Evolutionary conservation across 2,797 vertebrate species (phyloP).

Genomic region (Premnoplex brunnescens): DNA sequence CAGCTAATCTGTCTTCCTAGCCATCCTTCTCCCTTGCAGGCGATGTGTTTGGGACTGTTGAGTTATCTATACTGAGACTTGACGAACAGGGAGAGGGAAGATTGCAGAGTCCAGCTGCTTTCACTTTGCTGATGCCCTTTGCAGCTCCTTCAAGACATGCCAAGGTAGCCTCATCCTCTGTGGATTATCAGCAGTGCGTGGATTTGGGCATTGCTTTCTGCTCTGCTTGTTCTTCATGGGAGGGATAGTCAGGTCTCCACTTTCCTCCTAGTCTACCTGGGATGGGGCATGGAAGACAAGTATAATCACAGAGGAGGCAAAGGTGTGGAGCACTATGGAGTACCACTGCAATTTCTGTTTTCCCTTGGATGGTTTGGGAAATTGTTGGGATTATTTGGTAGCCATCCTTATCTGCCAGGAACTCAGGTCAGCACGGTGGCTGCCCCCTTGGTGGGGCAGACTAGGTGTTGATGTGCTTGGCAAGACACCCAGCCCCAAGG

Average conservation of each 20-base stretch:
- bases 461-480: background rate
- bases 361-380: background rate
- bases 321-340: background rate
- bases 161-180: background rate
- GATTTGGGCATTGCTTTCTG: background rate
- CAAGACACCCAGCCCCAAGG: background rate
- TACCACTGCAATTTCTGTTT: background rate
- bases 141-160: background rate
- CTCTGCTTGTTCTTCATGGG: background rate
- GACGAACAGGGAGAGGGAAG: background rate
- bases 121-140: background rate
- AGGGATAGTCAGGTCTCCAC: background rate
- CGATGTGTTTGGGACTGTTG: background rate
- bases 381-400: background rate
- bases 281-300: background rate
- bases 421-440: background rate
- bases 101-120: background rate
- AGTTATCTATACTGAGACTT: conserved; percentile 31
- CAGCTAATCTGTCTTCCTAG: conserved; percentile 66
- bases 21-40: background rate
- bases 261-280: background rate
- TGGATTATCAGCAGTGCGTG: background rate
- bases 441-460: background rate
- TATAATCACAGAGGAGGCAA: background rate
- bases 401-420: background rate